A percentile compares a stretch with the other conserved stretches of the same genome.
Evolutionary conservation across 2,113 vertebrate species (phyloP).

Genomic region (Eupsittula cactorum): DNA sequence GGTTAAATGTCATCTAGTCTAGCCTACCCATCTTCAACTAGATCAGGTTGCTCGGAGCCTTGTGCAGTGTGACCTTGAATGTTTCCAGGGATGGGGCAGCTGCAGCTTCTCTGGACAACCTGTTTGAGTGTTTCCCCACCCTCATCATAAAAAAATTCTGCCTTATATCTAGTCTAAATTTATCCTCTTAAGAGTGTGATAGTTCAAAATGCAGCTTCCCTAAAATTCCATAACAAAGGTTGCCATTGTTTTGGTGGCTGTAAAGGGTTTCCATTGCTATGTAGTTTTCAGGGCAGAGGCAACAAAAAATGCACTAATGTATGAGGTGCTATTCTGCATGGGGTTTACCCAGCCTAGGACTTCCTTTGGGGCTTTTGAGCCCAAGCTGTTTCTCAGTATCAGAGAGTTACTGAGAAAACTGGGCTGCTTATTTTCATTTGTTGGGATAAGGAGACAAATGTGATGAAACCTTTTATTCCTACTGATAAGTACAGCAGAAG

Average conservation of each 20-base stretch:
- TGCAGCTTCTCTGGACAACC: neutral
- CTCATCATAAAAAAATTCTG: neutral
- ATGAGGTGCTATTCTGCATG: fast-evolving
- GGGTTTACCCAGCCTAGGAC: neutral
- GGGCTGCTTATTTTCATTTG: neutral
- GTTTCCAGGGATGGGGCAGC: neutral
- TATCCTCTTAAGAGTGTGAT: neutral
- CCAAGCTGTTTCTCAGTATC: neutral
- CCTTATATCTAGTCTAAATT: neutral
- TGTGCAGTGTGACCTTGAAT: neutral
- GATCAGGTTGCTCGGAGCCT: neutral
- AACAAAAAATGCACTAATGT: neutral
- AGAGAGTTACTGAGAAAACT: neutral
- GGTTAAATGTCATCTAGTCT: neutral
- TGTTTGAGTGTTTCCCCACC: neutral
- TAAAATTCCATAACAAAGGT: neutral
- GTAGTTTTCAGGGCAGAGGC: neutral
- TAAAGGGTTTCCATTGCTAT: neutral
- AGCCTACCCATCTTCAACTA: neutral
- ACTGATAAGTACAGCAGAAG: neutral
- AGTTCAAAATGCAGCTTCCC: neutral
- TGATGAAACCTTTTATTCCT: neutral
- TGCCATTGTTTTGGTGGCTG: neutral
- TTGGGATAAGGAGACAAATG: neutral
- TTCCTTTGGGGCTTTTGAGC: neutral